Base-by-base conservation (phyloP, 2,888 invertebrate genomes). In the Nomada goodeniana region DNA sequence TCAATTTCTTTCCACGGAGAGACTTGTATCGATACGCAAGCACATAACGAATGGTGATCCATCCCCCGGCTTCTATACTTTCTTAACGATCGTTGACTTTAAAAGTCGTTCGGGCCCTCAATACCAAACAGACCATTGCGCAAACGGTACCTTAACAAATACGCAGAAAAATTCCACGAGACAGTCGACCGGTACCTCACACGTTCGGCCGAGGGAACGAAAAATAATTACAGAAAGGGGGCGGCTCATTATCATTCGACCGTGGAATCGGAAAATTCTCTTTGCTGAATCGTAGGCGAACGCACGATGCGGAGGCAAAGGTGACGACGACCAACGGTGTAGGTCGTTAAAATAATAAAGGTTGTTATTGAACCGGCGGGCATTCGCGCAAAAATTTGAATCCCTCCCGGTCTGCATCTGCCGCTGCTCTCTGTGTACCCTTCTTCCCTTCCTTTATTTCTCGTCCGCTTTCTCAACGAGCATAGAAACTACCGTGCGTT, bases 261-360 rank as follows among this genome's bases (percentile, higher is more conserved):
- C 18, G 60, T 74, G 50, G 59, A 74, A 60, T 65, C 72, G 20
- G 55, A 42, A 74, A 57, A 42, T 36, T 13, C 50, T 23, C 20
- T 55, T 47, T 11, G 60, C 57, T 23, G 15, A 20, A 42, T 18
- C 71, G 71, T 75, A 84, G 76, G 69, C 59, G 74, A 44, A 53
- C 59, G 55, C 55, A 76, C 65, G 76, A 68, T 50, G 64, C n/a
- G 73, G 57, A 64, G 70, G 75, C 76, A 80, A 87, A 87, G 85
- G 79, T 77, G 86, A 72, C 75, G 77, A 82, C 71, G 73, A 67
- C 44, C 76, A 73, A 20, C 61, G 44, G 80, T 67, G 82, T 78
- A 77, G 86, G 87, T 91, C 88, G 91, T 91, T 92, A 89, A 91
- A 92, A 92, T 91, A 92, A 92, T 91, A 92, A 91, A 91, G 88